These are phyloP conservation scores for Phyto melanocephala DNA, from an alignment of 2,888 invertebrate species.

Conservation along the genomic window DNA sequence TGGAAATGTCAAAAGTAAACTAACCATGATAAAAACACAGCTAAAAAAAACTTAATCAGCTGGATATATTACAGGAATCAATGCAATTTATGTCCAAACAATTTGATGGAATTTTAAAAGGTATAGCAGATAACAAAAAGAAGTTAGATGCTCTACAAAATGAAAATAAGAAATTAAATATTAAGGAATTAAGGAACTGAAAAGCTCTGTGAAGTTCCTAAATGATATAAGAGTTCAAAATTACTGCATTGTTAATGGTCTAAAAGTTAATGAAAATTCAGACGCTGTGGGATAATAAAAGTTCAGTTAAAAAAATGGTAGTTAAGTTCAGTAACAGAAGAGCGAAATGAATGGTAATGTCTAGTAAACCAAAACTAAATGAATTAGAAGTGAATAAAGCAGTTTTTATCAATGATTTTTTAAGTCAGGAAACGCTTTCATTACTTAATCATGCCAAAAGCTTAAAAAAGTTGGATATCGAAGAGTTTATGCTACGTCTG, in stretches of 20 bases:
- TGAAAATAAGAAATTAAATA: conserved; percentile 5
- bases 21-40: background rate
- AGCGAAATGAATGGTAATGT: too few species aligned
- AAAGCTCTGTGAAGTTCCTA: background rate
- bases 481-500: too few species aligned
- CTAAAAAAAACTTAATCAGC: conserved; percentile 7
- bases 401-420: too few species aligned
- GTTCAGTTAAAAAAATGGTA: too few species aligned
- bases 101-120: conserved; percentile 6
- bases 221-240: conserved; percentile 4
- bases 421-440: too few species aligned
- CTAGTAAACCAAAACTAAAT: too few species aligned
- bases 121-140: conserved; percentile 13
- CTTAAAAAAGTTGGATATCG: too few species aligned
- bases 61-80: background rate
- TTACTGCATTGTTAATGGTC: background rate
- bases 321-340: too few species aligned
- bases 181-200: background rate
- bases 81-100: conserved; percentile 8
- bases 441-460: too few species aligned
- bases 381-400: too few species aligned
- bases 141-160: conserved; percentile 4
- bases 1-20: background rate
- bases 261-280: background rate
- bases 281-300: background rate